Evolutionary conservation across 2,888 invertebrate species (phyloP).

Genomic region (Tenthredo notha): DNA sequence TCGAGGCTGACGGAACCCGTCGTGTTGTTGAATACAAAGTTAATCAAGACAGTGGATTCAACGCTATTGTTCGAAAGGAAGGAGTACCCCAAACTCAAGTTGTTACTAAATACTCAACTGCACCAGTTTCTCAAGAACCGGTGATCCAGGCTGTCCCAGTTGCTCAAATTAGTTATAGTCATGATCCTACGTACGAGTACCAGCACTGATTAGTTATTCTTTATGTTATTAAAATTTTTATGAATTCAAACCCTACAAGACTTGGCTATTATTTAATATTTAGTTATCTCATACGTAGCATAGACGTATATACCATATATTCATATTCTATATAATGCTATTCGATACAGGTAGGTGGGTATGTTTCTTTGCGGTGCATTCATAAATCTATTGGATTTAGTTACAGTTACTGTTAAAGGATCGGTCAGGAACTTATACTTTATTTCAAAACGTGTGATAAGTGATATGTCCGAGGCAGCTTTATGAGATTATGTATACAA

Average conservation of each 20-base stretch:
- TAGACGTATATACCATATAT: background rate
- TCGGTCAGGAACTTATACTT: background rate
- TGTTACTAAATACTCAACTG: slow-evolving; percentile 71
- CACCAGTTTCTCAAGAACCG: slow-evolving; percentile 13
- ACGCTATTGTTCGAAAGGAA: slow-evolving; percentile 68
- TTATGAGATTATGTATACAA: background rate
- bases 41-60: slow-evolving; percentile 60
- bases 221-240: slow-evolving; percentile 24
- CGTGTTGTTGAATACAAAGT: slow-evolving; percentile 60
- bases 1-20: slow-evolving; percentile 58
- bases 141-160: background rate
- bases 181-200: slow-evolving; percentile 57
- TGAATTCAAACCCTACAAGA: background rate
- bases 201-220: background rate
- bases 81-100: slow-evolving; percentile 50
- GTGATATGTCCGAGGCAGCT: slow-evolving; percentile 27
- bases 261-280: slow-evolving; percentile 2
- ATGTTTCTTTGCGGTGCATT: slow-evolving; percentile 42
- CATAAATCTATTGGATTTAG: slow-evolving; percentile 17
- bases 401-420: slow-evolving; percentile 35
- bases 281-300: background rate
- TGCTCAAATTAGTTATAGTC: slow-evolving; percentile 18
- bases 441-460: slow-evolving; percentile 34
- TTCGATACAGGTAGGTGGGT: slow-evolving; percentile 37
- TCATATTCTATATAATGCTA: slow-evolving; percentile 26